A percentile compares a stretch with the other conserved stretches of the same genome.
These are phyloP conservation scores for Orchesella cincta DNA, from an alignment of 1,140 invertebrate genomes.

Conservation along the genomic window DNA sequence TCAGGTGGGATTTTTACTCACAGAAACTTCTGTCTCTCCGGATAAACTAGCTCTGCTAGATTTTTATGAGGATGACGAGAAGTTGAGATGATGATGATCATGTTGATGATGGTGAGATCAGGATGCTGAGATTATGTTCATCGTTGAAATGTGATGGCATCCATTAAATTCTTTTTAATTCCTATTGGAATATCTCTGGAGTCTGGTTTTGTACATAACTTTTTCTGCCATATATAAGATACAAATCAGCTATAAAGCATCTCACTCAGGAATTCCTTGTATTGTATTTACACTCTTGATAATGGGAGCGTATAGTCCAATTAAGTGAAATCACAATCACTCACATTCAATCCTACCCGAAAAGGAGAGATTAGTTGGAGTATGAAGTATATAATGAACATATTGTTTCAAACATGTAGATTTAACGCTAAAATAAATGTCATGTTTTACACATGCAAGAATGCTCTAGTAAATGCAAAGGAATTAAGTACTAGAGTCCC, in stretches of 20 bases:
- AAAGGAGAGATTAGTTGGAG: neutral
- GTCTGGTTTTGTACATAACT: constrained; percentile 2
- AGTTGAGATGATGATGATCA: neutral
- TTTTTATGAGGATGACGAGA: neutral
- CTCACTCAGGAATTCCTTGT: neutral
- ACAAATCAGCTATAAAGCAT: neutral
- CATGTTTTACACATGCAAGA: neutral
- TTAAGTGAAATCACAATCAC: neutral
- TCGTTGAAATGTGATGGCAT: neutral
- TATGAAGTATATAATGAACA: neutral
- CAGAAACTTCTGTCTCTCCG: no score
- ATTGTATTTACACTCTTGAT: neutral
- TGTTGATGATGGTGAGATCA: neutral
- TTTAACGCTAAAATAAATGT: neutral
- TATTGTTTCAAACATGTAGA: neutral
- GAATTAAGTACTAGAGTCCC: no score
- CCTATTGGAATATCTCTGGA: neutral
- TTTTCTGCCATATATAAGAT: neutral
- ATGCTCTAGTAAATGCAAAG: no score
- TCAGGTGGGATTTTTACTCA: no score
- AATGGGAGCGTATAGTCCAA: no score
- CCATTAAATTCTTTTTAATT: neutral
- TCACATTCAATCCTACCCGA: neutral
- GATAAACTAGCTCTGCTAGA: neutral
- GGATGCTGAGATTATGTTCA: neutral